Evolutionary conservation across 2,797 vertebrate genomes (phyloP).

Genomic region (Sarcophilus harrisii): DNA sequence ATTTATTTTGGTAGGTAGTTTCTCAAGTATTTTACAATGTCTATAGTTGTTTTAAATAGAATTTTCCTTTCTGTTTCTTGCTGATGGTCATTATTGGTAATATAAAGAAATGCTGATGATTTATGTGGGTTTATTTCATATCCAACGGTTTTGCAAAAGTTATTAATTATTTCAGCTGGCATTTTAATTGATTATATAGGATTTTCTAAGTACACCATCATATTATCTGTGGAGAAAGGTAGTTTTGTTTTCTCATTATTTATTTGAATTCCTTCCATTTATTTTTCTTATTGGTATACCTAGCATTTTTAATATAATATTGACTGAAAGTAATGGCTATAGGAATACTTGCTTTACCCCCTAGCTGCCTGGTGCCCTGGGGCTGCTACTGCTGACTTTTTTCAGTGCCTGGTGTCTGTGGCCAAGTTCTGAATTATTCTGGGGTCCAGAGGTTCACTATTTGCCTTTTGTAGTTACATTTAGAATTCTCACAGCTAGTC

Average conservation of each 20-base stretch:
- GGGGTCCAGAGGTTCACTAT: no score
- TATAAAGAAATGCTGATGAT: neutral
- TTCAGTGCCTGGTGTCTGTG: no score
- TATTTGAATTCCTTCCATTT: no score
- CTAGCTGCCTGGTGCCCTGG: no score
- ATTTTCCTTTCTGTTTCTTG: neutral
- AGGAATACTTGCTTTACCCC: neutral
- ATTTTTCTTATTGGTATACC: no score
- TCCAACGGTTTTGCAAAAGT: neutral
- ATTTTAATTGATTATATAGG: neutral
- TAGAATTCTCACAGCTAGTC: no score
- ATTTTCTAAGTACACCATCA: neutral
- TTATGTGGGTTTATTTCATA: neutral
- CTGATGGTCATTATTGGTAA: neutral
- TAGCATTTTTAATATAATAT: no score
- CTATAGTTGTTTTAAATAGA: neutral
- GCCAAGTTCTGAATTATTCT: no score
- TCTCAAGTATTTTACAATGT: neutral
- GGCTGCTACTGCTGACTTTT: no score
- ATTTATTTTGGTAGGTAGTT: neutral
- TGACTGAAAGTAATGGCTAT: no score
- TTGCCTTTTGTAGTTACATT: no score
- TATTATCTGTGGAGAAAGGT: neutral
- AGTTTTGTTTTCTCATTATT: no score
- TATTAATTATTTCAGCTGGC: neutral